Evolutionary conservation across 2,113 vertebrate genomes (phyloP), one percentile per base, ranked within the genome.

Genomic region (Scomber colias): DNA sequence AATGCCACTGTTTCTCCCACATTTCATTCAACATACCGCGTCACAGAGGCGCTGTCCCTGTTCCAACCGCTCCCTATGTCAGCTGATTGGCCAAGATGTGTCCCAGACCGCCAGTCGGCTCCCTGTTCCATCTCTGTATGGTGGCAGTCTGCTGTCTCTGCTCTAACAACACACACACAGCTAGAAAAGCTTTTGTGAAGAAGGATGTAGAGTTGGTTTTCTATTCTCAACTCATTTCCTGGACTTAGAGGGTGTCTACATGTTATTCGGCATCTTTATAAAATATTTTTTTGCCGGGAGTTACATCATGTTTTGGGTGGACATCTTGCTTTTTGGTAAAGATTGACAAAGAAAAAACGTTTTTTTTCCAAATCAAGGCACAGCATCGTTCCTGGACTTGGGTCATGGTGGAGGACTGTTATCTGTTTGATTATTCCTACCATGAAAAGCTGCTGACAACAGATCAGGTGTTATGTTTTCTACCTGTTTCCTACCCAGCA

Each of bases 71-170:
- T 59, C 21, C 50, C 6, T 10, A 0, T 21, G 48, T 46, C 84
- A 71, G 75, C 84, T 80, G 86, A 88, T 73, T 78, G 81, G 89
- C 87, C 77, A 62, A 92, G 77, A 89, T 24, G 9, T 10, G 68
- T 79, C 75, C 71, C 75, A 59, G 67, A 66, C 59, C 11, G 8
- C 46, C 57, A 19, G 79, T 72, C 87, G 30, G 83, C 75, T 81
- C 66, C 63, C 71, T 66, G 62, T 61, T 84, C 82, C 89, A 81
- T 79, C 90, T 83, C 88, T 73, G 84, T 56, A 51, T 85, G 89
- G 71, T 57, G 60, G 56, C 92, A 89, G 86, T 88, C 90, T 92
- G 90, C 79, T 81, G 73, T 77, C 49, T 71, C 59, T 55, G 56
- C 79, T 65, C 27, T 7, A 30, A 50, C 69, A 3, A 72, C 66